Conservation (phyloP, 1,140 invertebrate genomes). For the Drosophila nigrodunni region DNA sequence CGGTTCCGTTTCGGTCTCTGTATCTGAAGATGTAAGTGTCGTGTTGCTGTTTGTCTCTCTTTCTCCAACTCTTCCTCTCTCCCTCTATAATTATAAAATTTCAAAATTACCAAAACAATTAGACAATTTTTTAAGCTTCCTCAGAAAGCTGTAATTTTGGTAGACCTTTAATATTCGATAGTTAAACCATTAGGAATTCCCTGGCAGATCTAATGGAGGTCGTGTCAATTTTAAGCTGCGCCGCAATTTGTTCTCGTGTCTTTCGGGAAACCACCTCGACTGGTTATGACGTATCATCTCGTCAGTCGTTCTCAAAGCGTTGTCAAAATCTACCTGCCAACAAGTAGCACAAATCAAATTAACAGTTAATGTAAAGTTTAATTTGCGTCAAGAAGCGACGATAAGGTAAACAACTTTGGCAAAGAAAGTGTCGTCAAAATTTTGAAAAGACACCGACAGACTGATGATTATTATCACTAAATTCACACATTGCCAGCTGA, state of each 20-base stretch:
- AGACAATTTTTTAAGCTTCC: too few species aligned
- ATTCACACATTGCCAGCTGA: constrained; percentile 49
- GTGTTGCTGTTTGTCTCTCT: too few species aligned
- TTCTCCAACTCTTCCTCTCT: too few species aligned
- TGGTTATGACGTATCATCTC: constrained; percentile 7
- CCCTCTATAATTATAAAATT: too few species aligned
- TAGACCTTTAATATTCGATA: background rate
- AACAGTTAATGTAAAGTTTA: constrained; percentile 20
- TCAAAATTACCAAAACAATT: too few species aligned
- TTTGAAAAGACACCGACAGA: constrained; percentile 9
- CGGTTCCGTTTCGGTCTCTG: constrained; percentile 67
- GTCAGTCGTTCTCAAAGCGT: constrained; percentile 14
- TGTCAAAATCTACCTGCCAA: constrained; percentile 13
- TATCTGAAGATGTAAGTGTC: constrained; percentile 81
- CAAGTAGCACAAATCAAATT: constrained; percentile 31
- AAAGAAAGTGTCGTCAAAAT: constrained; percentile 16
- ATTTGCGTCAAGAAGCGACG: background rate
- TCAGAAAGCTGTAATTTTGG: background rate
- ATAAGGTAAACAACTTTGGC: constrained; percentile 1
- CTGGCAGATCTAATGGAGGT: background rate
- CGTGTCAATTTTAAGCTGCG: background rate
- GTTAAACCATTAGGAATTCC: background rate
- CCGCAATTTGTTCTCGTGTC: background rate
- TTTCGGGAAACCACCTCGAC: constrained; percentile 6
- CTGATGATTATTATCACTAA: constrained; percentile 47